Conservation (phyloP, 2,888 invertebrate genomes). For the Lycia hirtaria region DNA sequence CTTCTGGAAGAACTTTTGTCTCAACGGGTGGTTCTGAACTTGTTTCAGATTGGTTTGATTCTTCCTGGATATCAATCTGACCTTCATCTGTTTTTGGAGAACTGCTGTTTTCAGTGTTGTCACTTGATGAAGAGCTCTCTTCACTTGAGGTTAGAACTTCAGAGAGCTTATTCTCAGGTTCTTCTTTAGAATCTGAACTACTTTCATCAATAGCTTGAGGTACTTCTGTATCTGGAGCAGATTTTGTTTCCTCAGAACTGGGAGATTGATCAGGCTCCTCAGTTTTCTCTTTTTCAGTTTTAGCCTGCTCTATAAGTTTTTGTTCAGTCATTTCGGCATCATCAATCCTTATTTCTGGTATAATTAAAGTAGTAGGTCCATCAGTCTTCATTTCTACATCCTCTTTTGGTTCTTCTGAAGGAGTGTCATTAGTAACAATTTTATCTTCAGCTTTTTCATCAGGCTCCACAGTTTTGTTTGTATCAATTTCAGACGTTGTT, state of each 20-base stretch:
- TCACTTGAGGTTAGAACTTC: conserved; percentile 76
- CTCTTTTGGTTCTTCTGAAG: conserved; percentile 51
- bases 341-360: conserved; percentile 77
- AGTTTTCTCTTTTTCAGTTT: conserved; percentile 46
- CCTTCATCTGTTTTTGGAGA: conserved; percentile 72
- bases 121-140: conserved; percentile 79
- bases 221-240: conserved; percentile 49
- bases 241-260: conserved; percentile 36
- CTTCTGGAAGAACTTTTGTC: conserved; percentile 45
- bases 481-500: conserved; percentile 35
- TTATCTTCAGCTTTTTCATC: conserved; percentile 49
- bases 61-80: conserved; percentile 61
- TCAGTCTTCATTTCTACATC: conserved; percentile 64
- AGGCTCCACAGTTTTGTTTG: conserved; percentile 39
- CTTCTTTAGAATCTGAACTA: conserved; percentile 75
- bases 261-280: conserved; percentile 42
- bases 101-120: conserved; percentile 77
- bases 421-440: conserved; percentile 20
- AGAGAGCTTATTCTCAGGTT: conserved; percentile 64
- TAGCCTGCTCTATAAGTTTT: conserved; percentile 62
- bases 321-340: conserved; percentile 78
- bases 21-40: conserved; percentile 48
- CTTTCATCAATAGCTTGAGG: conserved; percentile 64
- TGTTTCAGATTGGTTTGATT: conserved; percentile 56
- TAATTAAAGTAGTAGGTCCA: conserved; percentile 51